Evolutionary conservation across 2,797 vertebrate genomes (phyloP).

Genomic region (Sebastes miniatus): DNA sequence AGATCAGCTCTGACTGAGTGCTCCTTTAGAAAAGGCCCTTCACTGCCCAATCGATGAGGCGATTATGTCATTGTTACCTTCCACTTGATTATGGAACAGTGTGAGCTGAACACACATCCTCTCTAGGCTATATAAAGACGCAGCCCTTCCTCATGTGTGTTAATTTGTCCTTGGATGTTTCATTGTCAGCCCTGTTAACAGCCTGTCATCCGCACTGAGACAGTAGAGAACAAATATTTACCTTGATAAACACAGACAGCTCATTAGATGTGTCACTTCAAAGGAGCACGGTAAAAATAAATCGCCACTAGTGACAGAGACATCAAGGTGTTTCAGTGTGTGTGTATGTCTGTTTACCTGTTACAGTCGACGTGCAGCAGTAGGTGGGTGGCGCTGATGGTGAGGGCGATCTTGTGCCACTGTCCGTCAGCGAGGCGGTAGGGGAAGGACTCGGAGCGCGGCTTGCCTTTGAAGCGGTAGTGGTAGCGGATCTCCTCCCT

Average conservation of each 20-base stretch:
- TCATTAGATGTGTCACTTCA: slow-evolving; percentile 57
- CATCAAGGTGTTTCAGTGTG: neutral
- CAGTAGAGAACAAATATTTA: slow-evolving; percentile 54
- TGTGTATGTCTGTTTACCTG: slow-evolving; percentile 78
- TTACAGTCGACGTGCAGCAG: slow-evolving; percentile 94
- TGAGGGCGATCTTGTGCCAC: slow-evolving; percentile 92
- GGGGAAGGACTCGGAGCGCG: slow-evolving; percentile 89
- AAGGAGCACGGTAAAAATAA: slow-evolving; percentile 24
- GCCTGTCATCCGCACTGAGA: slow-evolving; percentile 41
- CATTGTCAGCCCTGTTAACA: slow-evolving; percentile 34
- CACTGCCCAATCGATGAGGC: slow-evolving; percentile 42
- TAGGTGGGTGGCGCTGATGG: slow-evolving; percentile 90
- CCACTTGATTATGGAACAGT: slow-evolving; percentile 51
- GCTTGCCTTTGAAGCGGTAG: slow-evolving; percentile 89
- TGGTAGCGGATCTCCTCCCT: slow-evolving; percentile 93
- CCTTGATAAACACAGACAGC: slow-evolving; percentile 42
- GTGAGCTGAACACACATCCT: neutral
- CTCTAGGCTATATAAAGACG: neutral
- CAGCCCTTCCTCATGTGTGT: neutral
- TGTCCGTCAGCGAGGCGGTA: slow-evolving; percentile 93
- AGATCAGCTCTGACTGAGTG: slow-evolving; percentile 59
- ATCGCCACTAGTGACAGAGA: slow-evolving; percentile 2
- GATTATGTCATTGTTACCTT: slow-evolving; percentile 61
- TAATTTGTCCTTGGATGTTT: slow-evolving; percentile 45
- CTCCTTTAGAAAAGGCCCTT: slow-evolving; percentile 48